These are phyloP conservation scores for Nematostella vectensis DNA, from an alignment of 92 coral and sea anemone genomes.

Conservation along the genomic window DNA sequence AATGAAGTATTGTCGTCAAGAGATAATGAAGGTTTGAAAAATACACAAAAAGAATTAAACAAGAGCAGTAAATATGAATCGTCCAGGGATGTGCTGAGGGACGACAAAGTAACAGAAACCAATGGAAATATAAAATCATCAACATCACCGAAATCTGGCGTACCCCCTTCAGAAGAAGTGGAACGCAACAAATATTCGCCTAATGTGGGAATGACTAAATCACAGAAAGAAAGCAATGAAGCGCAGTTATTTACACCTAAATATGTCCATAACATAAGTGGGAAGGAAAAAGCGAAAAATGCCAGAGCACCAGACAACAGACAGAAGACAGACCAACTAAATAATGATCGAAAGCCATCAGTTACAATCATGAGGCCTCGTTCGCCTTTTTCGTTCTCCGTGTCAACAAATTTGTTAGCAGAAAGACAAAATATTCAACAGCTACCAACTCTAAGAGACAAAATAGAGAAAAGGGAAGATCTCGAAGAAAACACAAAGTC, in stretches of 20 bases:
- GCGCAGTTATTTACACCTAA: too few relatives aligned
- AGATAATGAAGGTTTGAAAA: too few relatives aligned
- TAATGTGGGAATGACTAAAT: neutral
- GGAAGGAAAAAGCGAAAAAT: neutral
- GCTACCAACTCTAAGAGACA: neutral
- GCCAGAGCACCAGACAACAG: conserved; percentile 3
- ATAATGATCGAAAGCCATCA: conserved; percentile 22
- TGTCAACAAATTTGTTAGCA: too few relatives aligned
- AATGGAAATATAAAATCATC: neutral
- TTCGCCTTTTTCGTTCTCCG: neutral
- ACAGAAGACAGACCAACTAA: too few relatives aligned
- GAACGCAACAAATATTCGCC: neutral
- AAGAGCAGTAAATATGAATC: too few relatives aligned
- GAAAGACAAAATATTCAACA: too few relatives aligned
- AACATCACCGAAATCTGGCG: too few relatives aligned
- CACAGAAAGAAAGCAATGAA: too few relatives aligned
- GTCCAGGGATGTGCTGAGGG: neutral
- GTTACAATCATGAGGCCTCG: conserved; percentile 5
- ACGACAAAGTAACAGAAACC: neutral
- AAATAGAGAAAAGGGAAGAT: neutral
- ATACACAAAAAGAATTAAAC: too few relatives aligned
- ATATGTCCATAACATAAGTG: too few relatives aligned
- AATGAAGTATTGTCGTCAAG: too few relatives aligned
- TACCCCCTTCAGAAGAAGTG: too few relatives aligned
- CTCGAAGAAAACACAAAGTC: neutral